Evolutionary conservation across 2,113 vertebrate species (phyloP), one percentile per base, ranked within the genome.

Genomic region (Myotis brandtii): DNA sequence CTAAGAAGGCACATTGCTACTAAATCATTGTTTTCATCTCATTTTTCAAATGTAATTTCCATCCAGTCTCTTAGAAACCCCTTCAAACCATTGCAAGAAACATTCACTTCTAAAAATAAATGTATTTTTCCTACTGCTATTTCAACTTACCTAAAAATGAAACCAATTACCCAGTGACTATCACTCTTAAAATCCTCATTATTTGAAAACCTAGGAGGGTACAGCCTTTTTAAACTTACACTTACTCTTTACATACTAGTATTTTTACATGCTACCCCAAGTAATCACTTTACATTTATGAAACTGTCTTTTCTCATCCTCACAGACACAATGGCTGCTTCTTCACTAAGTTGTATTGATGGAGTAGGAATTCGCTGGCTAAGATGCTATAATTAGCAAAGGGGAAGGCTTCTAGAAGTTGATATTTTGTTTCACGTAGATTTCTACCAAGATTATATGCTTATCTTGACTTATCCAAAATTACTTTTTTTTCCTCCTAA

Each of bases 1-100:
- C 62, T 32, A 52, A 66, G 81, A 82, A 16, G 9, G 25, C 2
- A 2, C 11, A 14, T 18, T 70, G 56, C 59, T 30, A 21, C 62
- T 46, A 66, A 91, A 70, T 81, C 46, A 62, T 20, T 66, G 10
- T 64, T 69, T 59, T 72, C 54, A 64, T 43, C 50, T 75, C 76
- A 87, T 81, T 95, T 95, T 72, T 40, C 88, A 97, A 43, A 43
- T 46, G 59, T 84, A 84, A 92, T 86, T 93, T 90, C 32, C 75
- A 89, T 62, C 30, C 34, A 69, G 46, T 27, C 76, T 64, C n/a
- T 43, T 50, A 95, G 52, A 88, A 56, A 77, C 17, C 5, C 48
- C n/a, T 95, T 86, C 12, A 83, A 86, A 69, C 1, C 32, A 87
- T 0, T 37, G 6, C 66, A 77, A 76, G 27, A 87, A 90, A 80